Percentiles rank a stretch among this genome's conserved stretches.
These are phyloP conservation scores for Aethes cnicana DNA, from an alignment of 2,888 invertebrate species.

Conservation along the genomic window DNA sequence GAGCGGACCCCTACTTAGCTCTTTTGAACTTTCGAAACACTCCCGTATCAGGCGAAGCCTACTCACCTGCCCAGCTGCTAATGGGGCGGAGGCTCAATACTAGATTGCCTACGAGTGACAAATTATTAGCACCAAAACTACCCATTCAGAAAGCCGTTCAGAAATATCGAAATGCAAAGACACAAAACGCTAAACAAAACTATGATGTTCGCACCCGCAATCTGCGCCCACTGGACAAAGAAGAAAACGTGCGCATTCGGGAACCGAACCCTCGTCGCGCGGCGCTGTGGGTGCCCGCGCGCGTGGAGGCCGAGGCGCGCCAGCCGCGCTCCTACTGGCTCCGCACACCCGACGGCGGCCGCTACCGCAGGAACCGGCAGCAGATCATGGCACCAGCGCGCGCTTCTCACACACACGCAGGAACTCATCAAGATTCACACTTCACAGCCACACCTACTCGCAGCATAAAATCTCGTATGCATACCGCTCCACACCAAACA, in stretches of 20 bases:
- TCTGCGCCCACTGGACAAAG: neutral
- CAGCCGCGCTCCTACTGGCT: slow-evolving; percentile 3
- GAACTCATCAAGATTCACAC: neutral
- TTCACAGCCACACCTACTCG: neutral
- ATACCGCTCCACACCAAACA: neutral
- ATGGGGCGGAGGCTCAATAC: slow-evolving; percentile 21
- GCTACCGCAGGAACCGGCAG: neutral
- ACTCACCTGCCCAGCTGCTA: slow-evolving; percentile 25
- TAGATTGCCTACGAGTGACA: neutral
- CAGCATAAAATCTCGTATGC: neutral
- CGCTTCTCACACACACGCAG: neutral
- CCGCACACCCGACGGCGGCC: neutral
- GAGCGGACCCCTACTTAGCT: neutral
- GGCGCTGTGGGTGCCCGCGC: neutral
- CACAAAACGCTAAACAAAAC: neutral
- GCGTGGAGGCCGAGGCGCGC: neutral
- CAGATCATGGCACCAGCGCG: neutral
- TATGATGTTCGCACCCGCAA: neutral
- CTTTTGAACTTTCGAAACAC: slow-evolving; percentile 20
- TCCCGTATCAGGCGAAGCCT: slow-evolving; percentile 11
- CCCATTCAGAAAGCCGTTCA: neutral
- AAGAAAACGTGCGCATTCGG: slow-evolving; percentile 1
- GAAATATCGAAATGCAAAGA: neutral
- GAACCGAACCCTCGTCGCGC: neutral
- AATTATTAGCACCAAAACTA: neutral